These are phyloP conservation scores for Hydroisotoma schaefferi DNA, from an alignment of 2,888 invertebrate species.

Conservation along the genomic window DNA sequence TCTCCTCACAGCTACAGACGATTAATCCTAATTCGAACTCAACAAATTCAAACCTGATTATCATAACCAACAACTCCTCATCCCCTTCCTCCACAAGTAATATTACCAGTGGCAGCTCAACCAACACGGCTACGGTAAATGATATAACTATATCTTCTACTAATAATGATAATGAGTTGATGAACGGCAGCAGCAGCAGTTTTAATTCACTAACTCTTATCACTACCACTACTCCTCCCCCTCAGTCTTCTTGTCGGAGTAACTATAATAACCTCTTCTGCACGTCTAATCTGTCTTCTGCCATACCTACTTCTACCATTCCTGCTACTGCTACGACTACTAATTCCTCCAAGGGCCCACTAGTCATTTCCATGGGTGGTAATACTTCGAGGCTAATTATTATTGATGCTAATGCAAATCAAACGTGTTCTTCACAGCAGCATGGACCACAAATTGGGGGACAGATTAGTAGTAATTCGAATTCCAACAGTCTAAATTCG, in stretches of 20 bases:
- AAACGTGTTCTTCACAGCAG: constrained; percentile 13
- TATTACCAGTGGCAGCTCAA: constrained; percentile 19
- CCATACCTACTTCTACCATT: background rate
- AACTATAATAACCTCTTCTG: constrained; percentile 3
- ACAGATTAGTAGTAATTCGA: constrained; percentile 28
- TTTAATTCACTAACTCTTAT: background rate
- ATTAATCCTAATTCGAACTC: constrained; percentile 41
- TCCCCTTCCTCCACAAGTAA: constrained; percentile 16
- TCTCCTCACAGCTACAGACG: constrained; percentile 14
- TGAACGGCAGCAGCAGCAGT: background rate
- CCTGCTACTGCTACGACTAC: background rate
- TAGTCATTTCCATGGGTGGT: background rate
- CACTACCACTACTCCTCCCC: background rate
- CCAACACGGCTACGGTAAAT: constrained; percentile 24
- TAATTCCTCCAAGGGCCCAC: background rate
- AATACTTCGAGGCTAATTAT: constrained; percentile 4
- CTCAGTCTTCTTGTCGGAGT: background rate
- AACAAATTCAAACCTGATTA: constrained; percentile 52
- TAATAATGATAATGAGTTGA: constrained; percentile 9
- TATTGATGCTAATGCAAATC: constrained; percentile 8
- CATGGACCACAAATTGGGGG: constrained; percentile 17
- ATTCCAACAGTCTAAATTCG: constrained; percentile 22
- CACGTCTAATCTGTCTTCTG: constrained; percentile 1
- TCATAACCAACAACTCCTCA: constrained; percentile 19
- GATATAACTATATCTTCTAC: constrained; percentile 1